Conservation (phyloP, 2,797 vertebrate species). For the Trematomus bernacchii region DNA sequence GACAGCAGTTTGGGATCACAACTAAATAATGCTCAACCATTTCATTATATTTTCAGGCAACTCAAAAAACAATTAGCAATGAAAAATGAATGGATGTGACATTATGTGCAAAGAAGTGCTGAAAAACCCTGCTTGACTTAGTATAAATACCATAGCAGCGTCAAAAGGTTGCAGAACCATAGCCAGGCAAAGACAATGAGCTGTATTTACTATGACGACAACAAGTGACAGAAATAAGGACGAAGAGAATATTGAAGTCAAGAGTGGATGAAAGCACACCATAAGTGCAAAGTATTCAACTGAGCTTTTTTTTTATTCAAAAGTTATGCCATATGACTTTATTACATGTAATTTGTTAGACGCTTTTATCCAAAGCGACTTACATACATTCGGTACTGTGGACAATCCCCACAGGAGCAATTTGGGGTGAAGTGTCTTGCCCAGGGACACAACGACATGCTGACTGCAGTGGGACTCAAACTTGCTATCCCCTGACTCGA, state of each 20-base stretch:
- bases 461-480: no score
- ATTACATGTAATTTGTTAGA: no score
- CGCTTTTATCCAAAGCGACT: no score
- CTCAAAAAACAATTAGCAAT: slow-evolving; percentile 33
- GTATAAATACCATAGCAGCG: slow-evolving; percentile 13
- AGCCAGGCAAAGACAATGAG: slow-evolving; percentile 10
- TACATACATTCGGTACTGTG: no score
- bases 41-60: slow-evolving; percentile 24
- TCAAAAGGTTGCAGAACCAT: slow-evolving; percentile 3
- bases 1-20: slow-evolving; percentile 19
- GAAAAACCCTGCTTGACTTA: slow-evolving; percentile 40
- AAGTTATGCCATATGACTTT: not conserved
- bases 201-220: slow-evolving; percentile 23
- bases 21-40: slow-evolving; percentile 19
- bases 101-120: slow-evolving; percentile 25
- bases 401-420: no score
- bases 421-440: no score
- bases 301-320: not conserved
- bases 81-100: slow-evolving; percentile 17
- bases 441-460: no score
- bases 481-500: no score
- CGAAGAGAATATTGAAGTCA: not conserved
- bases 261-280: not conserved
- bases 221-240: no score
- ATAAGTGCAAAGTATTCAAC: no score